phyloP scores from a whole-genome alignment of 1,140 invertebrate genomes.

The Popillia japonica region DNA sequence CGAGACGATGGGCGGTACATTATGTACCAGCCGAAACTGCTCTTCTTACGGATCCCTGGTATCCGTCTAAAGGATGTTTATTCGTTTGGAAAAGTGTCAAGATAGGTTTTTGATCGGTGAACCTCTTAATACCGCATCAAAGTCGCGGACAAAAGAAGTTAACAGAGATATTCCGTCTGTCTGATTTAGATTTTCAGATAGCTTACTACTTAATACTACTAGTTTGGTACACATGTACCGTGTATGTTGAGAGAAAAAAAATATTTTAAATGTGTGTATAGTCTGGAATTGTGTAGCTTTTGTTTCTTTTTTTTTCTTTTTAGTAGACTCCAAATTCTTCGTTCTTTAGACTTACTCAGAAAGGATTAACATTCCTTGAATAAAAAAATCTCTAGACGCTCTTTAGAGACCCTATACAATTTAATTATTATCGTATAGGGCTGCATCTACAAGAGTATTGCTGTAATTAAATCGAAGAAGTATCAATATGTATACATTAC shows the following conservation, averaged over 20 bases:
- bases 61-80: conserved; percentile 40
- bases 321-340: not conserved
- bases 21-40: not conserved
- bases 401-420: too few species aligned
- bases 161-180: conserved; percentile 29
- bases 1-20: conserved; percentile 8
- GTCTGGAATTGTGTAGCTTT: not conserved
- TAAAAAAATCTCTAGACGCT: too few species aligned
- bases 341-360: not conserved
- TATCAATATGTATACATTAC: not conserved
- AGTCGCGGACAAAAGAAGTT: conserved; percentile 5
- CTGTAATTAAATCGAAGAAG: not conserved
- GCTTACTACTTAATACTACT: not conserved
- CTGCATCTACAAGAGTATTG: too few species aligned
- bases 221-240: not conserved
- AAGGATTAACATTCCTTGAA: not conserved
- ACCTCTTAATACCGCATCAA: conserved; percentile 3
- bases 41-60: not conserved
- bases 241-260: not conserved
- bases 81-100: conserved; percentile 52
- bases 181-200: not conserved
- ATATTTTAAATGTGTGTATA: not conserved
- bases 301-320: not conserved
- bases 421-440: too few species aligned
- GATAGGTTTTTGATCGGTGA: conserved; percentile 43